phyloP scores from a whole-genome alignment of 2,888 invertebrate species.

The Eulithis prunata region DNA sequence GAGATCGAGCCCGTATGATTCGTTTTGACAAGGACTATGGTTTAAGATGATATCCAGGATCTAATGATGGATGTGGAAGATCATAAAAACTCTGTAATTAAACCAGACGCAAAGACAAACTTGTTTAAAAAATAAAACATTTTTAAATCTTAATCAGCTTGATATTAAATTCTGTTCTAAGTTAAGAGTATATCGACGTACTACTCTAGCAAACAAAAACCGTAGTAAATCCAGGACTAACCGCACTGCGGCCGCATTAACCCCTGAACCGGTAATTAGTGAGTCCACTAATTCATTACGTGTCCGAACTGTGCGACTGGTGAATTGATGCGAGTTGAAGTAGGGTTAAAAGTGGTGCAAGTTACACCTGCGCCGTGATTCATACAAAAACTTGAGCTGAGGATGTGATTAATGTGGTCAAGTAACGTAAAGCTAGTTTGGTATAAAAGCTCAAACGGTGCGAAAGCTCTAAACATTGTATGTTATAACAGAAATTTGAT shows the following conservation, averaged over 20 bases:
- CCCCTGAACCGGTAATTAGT: constrained; percentile 45
- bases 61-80: no score
- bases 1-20: no score
- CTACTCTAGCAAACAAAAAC: constrained; percentile 21
- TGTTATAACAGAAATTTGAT: no score
- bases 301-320: constrained; percentile 33
- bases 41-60: no score
- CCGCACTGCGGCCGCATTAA: constrained; percentile 41
- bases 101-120: no score
- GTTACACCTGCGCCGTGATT: constrained; percentile 23
- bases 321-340: constrained; percentile 36
- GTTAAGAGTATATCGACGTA: background rate
- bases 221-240: constrained; percentile 26
- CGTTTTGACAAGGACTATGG: no score
- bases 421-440: background rate
- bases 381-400: constrained; percentile 12
- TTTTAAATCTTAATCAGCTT: no score
- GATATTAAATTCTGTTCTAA: no score
- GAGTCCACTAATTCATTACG: constrained; percentile 50
- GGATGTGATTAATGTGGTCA: constrained; percentile 6
- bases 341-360: constrained; percentile 13
- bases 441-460: no score
- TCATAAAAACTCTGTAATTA: no score
- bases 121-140: no score
- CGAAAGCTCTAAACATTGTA: no score